phyloP scores from a whole-genome alignment of 2,113 vertebrate species.

The Sminthopsis crassicaudata region DNA sequence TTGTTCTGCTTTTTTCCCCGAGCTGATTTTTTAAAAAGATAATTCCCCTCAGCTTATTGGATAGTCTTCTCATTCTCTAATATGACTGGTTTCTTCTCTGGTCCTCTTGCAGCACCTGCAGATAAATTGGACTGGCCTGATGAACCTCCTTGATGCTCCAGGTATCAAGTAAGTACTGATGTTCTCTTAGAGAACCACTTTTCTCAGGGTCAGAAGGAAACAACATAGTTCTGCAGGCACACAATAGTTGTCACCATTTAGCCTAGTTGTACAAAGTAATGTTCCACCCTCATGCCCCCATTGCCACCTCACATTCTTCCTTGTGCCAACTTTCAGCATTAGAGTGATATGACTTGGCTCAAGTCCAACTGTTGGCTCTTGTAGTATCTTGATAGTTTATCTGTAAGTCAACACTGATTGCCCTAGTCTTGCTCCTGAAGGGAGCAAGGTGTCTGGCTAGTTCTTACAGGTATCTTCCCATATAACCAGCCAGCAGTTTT shows the following conservation, averaged over 20 bases:
- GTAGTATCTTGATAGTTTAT: background rate
- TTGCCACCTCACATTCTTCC: background rate
- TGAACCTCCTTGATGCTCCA: conserved; percentile 93
- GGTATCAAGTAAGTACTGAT: conserved; percentile 89
- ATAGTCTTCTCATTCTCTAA: background rate
- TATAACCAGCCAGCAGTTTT: background rate
- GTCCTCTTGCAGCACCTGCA: conserved; percentile 84
- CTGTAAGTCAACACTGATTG: background rate
- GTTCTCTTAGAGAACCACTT: background rate
- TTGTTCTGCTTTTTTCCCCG: background rate
- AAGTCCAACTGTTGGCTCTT: background rate
- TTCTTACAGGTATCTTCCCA: background rate
- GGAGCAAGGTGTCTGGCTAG: background rate
- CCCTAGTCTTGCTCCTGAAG: background rate
- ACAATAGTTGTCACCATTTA: background rate
- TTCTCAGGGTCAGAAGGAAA: background rate
- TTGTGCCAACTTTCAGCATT: background rate
- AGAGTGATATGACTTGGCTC: background rate
- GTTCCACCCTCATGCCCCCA: background rate
- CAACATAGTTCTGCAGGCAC: background rate
- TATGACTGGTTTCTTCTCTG: background rate
- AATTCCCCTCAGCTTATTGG: background rate
- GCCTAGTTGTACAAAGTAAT: background rate
- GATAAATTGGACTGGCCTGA: conserved; percentile 97
- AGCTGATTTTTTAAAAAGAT: background rate